Evolutionary conservation across 2,113 vertebrate genomes (phyloP).

Genomic region (Coturnix japonica): DNA sequence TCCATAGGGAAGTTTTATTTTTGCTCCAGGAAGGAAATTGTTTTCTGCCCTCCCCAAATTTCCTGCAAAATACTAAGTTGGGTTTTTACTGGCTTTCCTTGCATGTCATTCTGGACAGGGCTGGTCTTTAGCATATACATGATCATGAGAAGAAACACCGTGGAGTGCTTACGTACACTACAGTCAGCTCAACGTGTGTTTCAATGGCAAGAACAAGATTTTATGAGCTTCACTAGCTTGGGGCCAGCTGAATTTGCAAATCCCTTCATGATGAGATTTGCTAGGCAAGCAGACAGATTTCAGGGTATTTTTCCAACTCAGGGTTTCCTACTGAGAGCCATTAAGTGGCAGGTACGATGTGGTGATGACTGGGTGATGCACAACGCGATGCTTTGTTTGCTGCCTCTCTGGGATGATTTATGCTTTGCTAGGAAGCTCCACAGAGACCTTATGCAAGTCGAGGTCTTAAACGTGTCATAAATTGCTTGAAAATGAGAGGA

Average conservation of each 20-base stretch:
- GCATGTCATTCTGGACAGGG: accelerated
- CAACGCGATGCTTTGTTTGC: not conserved
- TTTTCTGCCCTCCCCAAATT: not conserved
- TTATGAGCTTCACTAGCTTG: not conserved
- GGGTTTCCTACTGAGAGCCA: not conserved
- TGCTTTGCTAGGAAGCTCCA: not conserved
- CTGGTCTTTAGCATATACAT: not conserved
- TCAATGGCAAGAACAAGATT: not conserved
- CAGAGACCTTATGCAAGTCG: not conserved
- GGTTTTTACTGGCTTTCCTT: not conserved
- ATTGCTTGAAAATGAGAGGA: constrained; percentile 50
- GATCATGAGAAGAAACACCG: not conserved
- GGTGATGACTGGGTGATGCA: not conserved
- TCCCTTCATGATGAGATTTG: not conserved
- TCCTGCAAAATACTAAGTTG: not conserved
- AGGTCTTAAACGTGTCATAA: constrained; percentile 19
- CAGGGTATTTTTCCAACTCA: not conserved
- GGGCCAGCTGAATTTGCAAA: not conserved
- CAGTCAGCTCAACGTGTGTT: accelerated
- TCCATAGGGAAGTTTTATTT: not conserved
- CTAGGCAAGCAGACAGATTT: not conserved
- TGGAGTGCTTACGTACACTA: not conserved
- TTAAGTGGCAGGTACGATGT: constrained; percentile 12
- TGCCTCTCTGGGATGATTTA: not conserved
- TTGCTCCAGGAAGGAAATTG: not conserved